Percentiles rank a stretch among this genome's conserved stretches.
These are phyloP conservation scores for Clistopyga incitator DNA, from an alignment of 2,888 invertebrate genomes.

Conservation along the genomic window DNA sequence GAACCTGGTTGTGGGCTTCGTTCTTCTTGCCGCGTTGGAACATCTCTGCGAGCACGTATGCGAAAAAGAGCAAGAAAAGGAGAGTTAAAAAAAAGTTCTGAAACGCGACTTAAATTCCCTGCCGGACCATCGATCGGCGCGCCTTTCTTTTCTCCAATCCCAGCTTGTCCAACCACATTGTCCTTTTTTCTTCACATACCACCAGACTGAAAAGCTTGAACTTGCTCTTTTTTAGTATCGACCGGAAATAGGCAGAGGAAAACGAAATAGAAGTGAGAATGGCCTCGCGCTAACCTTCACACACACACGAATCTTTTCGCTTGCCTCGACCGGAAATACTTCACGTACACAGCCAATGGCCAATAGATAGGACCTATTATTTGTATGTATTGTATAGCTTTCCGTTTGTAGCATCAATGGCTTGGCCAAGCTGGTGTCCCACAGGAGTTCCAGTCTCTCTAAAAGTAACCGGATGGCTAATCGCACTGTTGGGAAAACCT, in stretches of 20 bases:
- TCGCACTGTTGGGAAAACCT: constrained; percentile 54
- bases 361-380: neutral
- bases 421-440: neutral
- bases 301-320: constrained; percentile 2
- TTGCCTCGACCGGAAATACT: constrained; percentile 13
- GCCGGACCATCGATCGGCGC: constrained; percentile 25
- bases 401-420: neutral
- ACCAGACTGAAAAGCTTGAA: constrained; percentile 5
- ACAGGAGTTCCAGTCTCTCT: neutral
- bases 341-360: neutral
- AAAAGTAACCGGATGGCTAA: constrained; percentile 42
- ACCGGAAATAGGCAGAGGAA: constrained; percentile 13
- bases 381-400: neutral
- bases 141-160: neutral
- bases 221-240: constrained; percentile 11
- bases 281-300: neutral
- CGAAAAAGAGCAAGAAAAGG: neutral
- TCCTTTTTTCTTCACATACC: neutral
- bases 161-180: neutral
- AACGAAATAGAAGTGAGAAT: constrained; percentile 26
- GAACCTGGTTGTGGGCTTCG: neutral
- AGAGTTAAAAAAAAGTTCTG: neutral
- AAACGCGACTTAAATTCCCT: constrained; percentile 16
- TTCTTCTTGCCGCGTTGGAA: neutral
- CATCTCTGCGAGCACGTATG: neutral